Percentiles rank a stretch among this genome's conserved stretches.
These are phyloP conservation scores for Pachyseris speciosa DNA, from an alignment of 64 coral and sea anemone species.

Conservation along the genomic window DNA sequence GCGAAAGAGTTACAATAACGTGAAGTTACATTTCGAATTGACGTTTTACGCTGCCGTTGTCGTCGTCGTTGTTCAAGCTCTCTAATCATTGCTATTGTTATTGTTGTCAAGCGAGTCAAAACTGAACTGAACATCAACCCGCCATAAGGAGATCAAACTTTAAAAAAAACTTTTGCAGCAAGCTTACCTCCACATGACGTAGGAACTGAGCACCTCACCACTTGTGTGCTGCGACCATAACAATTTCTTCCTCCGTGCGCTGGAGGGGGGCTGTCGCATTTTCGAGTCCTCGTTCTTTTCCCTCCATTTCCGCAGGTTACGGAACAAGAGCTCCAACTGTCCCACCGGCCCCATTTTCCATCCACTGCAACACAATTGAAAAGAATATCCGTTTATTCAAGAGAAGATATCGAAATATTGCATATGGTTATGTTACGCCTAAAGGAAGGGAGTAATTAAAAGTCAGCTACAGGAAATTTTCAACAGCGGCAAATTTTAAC, in stretches of 20 bases:
- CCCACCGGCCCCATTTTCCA: slow-evolving; percentile 33
- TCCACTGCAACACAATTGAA: not conserved
- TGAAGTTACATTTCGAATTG: too few species aligned
- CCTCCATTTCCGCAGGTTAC: slow-evolving; percentile 1
- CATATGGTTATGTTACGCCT: not conserved
- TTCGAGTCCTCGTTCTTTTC: not conserved
- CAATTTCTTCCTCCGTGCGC: slow-evolving; percentile 9
- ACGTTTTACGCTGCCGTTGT: too few species aligned
- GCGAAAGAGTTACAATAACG: too few species aligned
- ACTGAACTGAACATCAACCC: too few species aligned
- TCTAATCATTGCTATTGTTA: too few species aligned
- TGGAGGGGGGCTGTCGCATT: slow-evolving; percentile 40
- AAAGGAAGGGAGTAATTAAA: too few species aligned
- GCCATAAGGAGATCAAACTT: too few species aligned
- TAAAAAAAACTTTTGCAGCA: too few species aligned
- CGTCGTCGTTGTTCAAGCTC: too few species aligned
- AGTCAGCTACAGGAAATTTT: too few species aligned
- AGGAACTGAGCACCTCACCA: not conserved
- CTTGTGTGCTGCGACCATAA: not conserved
- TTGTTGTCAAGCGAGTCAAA: too few species aligned
- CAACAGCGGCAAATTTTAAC: too few species aligned
- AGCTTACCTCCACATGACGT: not conserved
- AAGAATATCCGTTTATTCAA: not conserved
- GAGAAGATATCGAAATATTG: not conserved
- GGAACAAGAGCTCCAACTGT: not conserved